Evolutionary conservation across 1,140 invertebrate genomes (phyloP).

Genomic region (Halictus rubicundus): DNA sequence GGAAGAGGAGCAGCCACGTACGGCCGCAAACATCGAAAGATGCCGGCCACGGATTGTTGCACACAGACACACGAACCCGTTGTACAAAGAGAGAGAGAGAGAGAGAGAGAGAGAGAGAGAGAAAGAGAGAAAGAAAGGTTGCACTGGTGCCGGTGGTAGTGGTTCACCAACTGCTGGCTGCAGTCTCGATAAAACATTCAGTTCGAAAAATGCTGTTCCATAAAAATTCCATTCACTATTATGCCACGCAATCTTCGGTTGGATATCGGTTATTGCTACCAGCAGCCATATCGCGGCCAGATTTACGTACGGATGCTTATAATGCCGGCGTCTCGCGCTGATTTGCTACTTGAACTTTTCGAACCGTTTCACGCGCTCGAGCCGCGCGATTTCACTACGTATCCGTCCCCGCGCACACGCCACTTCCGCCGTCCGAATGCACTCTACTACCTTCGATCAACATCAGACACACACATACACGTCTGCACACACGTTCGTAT

Average conservation of each 20-base stretch:
- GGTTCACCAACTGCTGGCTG: conserved; percentile 48
- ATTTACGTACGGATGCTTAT: conserved; percentile 55
- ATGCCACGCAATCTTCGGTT: conserved; percentile 68
- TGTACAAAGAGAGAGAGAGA: neutral
- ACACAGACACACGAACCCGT: neutral
- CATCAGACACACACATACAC: no score
- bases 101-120: no score
- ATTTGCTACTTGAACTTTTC: conserved; percentile 30
- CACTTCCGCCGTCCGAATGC: no score
- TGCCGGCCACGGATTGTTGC: neutral
- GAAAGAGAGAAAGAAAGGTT: no score
- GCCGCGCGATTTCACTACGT: neutral
- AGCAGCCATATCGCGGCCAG: conserved; percentile 40
- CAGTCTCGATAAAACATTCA: conserved; percentile 74
- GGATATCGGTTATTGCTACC: conserved; percentile 66
- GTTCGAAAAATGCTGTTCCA: conserved; percentile 71
- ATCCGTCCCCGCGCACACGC: neutral
- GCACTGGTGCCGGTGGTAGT: neutral
- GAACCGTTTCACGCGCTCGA: neutral
- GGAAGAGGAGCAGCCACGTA: conserved; percentile 48
- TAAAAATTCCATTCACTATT: conserved; percentile 76
- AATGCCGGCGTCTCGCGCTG: conserved; percentile 8
- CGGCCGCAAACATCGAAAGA: conserved; percentile 9
- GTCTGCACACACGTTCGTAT: no score
- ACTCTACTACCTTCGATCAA: no score